Percentiles rank a stretch among this genome's conserved stretches.
Evolutionary conservation across 2,888 invertebrate species (phyloP).

Genomic region (Cephus pygmeus): DNA sequence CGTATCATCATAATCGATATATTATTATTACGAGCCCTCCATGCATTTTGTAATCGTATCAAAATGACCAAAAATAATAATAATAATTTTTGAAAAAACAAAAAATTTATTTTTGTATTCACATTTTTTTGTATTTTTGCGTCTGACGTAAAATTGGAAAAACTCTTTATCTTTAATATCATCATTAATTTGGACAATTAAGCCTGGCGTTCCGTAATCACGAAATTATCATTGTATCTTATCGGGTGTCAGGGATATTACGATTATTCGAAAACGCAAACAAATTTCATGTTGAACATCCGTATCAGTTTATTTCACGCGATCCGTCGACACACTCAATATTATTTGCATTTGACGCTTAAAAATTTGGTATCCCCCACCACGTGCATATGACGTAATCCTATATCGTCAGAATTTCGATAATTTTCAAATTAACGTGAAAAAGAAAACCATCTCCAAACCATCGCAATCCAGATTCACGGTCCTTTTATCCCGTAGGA

Average conservation of each 20-base stretch:
- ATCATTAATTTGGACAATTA: not conserved
- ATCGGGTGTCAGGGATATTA: not conserved
- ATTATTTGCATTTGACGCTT: not conserved
- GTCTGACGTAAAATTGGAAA: too few species aligned
- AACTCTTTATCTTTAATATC: not conserved
- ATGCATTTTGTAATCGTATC: conserved; percentile 32
- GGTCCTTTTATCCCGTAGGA: not conserved
- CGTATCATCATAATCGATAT: conserved; percentile 59
- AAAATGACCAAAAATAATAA: not conserved
- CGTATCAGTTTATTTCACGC: not conserved
- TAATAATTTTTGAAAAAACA: too few species aligned
- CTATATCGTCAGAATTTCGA: not conserved
- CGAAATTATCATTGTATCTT: not conserved
- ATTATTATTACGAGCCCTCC: conserved; percentile 52
- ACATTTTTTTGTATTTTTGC: too few species aligned
- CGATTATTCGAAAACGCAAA: not conserved
- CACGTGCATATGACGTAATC: not conserved
- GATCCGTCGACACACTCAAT: not conserved
- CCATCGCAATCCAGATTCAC: not conserved
- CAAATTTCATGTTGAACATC: not conserved
- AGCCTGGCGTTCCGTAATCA: not conserved
- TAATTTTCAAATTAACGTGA: not conserved
- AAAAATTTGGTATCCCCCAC: not conserved
- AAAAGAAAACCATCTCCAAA: not conserved
- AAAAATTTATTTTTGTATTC: not conserved